Evolutionary conservation across 2,888 invertebrate genomes (phyloP).

Genomic region (Norana najaformis): DNA sequence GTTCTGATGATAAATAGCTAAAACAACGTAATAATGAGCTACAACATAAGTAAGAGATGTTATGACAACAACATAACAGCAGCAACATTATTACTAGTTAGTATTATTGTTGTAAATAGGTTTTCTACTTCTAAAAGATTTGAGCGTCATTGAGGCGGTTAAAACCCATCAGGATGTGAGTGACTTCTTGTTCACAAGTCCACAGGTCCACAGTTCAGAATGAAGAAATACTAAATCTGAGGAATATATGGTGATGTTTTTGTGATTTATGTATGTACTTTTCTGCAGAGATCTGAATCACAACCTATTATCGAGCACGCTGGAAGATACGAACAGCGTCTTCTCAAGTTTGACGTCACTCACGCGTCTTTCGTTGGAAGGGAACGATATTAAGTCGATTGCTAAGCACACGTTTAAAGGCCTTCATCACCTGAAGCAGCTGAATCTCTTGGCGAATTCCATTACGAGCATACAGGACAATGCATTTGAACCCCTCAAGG

Average conservation of each 20-base stretch:
- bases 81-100: neutral
- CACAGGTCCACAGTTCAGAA: no score
- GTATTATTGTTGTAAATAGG: no score
- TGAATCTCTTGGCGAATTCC: conserved; percentile 81
- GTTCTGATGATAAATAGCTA: no score
- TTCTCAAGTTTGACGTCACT: conserved; percentile 78
- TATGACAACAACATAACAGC: neutral
- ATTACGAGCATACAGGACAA: conserved; percentile 84
- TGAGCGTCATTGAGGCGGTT: no score
- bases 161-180: no score
- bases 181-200: no score
- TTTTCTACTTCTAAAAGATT: no score
- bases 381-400: conserved; percentile 78
- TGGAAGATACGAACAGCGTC: conserved; percentile 68
- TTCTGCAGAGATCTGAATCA: conserved; percentile 72
- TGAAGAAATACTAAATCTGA: no score
- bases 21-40: neutral
- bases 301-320: conserved; percentile 75
- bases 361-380: conserved; percentile 74
- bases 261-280: neutral
- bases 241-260: neutral
- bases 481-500: conserved; percentile 68
- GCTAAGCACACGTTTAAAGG: conserved; percentile 82
- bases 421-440: conserved; percentile 72
- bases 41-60: neutral